Evolutionary conservation across 2,797 vertebrate genomes (phyloP).

Genomic region (Allobates femoralis): DNA sequence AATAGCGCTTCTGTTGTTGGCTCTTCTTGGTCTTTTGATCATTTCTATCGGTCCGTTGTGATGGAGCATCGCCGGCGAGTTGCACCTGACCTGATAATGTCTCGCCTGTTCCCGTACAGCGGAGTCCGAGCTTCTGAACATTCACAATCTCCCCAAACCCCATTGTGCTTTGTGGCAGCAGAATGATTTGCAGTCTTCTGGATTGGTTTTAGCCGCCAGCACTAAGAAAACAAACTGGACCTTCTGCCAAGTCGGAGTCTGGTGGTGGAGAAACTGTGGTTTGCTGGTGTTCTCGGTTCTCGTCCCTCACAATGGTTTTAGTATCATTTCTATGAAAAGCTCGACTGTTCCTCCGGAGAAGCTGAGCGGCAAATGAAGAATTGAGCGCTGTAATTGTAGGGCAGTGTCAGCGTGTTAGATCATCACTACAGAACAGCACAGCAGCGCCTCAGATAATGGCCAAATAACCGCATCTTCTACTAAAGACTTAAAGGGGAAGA

Average conservation of each 20-base stretch:
- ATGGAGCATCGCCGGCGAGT: not conserved
- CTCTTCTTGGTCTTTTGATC: not conserved
- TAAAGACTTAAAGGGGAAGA: not conserved
- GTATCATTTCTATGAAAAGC: constrained; percentile 61
- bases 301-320: constrained; percentile 60
- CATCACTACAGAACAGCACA: constrained; percentile 15
- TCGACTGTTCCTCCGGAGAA: constrained; percentile 50
- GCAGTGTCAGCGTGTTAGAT: constrained; percentile 32
- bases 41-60: not conserved
- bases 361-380: constrained; percentile 42
- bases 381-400: constrained; percentile 45
- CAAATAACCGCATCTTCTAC: not conserved
- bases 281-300: constrained; percentile 42
- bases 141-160: not conserved
- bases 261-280: constrained; percentile 38
- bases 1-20: not conserved
- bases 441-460: not conserved
- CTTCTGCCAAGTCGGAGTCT: constrained; percentile 43
- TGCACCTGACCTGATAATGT: constrained; percentile 43
- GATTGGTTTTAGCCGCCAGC: constrained; percentile 51
- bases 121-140: not conserved
- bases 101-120: not conserved
- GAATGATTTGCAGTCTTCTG: constrained; percentile 42
- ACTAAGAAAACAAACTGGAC: constrained; percentile 46
- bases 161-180: constrained; percentile 56